Evolutionary conservation across 2,113 vertebrate species (phyloP), one percentile per base, ranked within the genome.

Genomic region (Guaruba guarouba): DNA sequence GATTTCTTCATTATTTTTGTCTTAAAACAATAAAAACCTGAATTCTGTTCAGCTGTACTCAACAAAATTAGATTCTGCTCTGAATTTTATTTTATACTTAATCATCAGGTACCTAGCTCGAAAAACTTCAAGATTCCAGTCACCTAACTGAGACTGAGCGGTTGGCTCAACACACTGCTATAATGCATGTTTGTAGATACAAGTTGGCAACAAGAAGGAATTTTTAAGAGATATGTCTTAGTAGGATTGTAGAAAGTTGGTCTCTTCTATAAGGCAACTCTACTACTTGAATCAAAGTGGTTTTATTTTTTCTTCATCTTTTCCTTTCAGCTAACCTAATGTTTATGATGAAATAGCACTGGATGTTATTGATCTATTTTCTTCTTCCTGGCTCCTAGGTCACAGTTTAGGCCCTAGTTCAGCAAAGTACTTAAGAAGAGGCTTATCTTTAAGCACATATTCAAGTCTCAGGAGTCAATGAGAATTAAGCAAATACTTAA

Each of bases 371-470:
- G 94, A 92, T 95, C 90, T 92, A 85, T 88, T 97, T 97, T 55
- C 75, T 90, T 88, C 75, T 77, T 95, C 33, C 77, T 89, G 82
- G 79, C 74, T 86, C 92, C 67, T 95, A 91, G 96, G 90, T 96
- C 94, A 94, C 95, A 94, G 86, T 96, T 97, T 93, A 95, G 94
- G 87, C 86, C 78, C 91, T 92, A 94, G 83, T 96, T 95, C 92
- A 95, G 88, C 93, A 93, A 95, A 97, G 91, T 85, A 89, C 93
- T 96, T 97, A 96, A 96, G 86, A 96, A 97, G 96, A 91, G 93
- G 96, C 93, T 96, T 96, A 95, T 93, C 88, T 97, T 96, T 95
- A 97, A 97, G 83, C 97, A 97, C 96, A 96, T 96, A 95, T 93
- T 91, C 92, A 96, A 92, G 93, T 97, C 95, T 88, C 95, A 90